Percentiles rank a stretch among this genome's conserved stretches.
Evolutionary conservation across 2,888 invertebrate species (phyloP).

Genomic region (Archips xylosteana): DNA sequence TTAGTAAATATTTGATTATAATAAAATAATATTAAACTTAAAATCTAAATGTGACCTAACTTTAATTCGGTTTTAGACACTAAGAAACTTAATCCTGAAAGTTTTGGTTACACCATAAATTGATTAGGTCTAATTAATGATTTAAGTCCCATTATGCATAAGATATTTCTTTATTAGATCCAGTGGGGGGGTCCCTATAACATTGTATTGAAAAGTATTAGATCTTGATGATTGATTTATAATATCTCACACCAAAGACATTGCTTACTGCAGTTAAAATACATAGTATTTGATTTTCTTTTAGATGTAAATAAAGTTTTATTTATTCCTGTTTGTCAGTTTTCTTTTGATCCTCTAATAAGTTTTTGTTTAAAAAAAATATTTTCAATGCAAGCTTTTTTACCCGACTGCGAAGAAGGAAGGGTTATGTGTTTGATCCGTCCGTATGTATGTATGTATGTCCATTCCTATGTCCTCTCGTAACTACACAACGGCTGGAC

Average conservation of each 20-base stretch:
- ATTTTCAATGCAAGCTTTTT: too few relatives aligned
- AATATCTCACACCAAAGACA: constrained; percentile 51
- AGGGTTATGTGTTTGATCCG: too few relatives aligned
- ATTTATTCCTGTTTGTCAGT: constrained; percentile 32
- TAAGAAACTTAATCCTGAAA: too few relatives aligned
- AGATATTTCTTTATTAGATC: constrained; percentile 8
- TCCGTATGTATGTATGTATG: too few relatives aligned
- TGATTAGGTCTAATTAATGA: neutral
- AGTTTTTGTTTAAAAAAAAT: too few relatives aligned
- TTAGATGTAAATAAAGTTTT: constrained; percentile 72
- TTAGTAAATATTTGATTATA: neutral
- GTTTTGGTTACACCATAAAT: too few relatives aligned
- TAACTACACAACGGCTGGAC: too few relatives aligned
- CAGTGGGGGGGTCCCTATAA: constrained; percentile 45
- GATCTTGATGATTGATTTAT: constrained; percentile 49
- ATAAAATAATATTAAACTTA: too few relatives aligned
- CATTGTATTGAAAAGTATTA: constrained; percentile 58
- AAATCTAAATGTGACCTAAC: too few relatives aligned
- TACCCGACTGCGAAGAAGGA: too few relatives aligned
- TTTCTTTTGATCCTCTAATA: constrained; percentile 23
- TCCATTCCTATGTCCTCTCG: too few relatives aligned
- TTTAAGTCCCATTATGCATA: constrained; percentile 45
- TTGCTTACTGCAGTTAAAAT: constrained; percentile 49
- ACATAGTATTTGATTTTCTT: constrained; percentile 53
- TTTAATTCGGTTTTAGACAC: too few relatives aligned